A percentile compares a stretch with the other conserved stretches of the same genome.
Evolutionary conservation across 2,113 vertebrate genomes (phyloP).

Genomic region (Dendrocopos noguchii): DNA sequence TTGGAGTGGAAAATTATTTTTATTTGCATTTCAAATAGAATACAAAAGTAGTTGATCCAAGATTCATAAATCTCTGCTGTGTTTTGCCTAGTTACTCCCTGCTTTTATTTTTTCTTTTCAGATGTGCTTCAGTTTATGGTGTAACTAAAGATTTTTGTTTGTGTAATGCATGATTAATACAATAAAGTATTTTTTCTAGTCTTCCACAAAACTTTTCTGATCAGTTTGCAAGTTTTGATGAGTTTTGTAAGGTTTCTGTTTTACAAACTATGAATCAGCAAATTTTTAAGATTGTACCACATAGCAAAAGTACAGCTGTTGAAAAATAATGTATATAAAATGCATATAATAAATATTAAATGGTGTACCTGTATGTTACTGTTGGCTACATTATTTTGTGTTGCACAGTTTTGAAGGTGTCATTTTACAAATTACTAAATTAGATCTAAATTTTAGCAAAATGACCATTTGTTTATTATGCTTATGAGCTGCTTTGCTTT

Average conservation of each 20-base stretch:
- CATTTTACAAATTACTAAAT: conserved; percentile 71
- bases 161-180: conserved; percentile 99
- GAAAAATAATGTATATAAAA: conserved; percentile 99
- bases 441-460: conserved; percentile 70
- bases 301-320: conserved; percentile 91
- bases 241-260: conserved; percentile 96
- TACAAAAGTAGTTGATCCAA: conserved; percentile 80
- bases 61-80: conserved; percentile 81
- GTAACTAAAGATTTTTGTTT: conserved; percentile 91
- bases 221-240: conserved; percentile 94
- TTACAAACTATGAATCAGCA: conserved; percentile 92
- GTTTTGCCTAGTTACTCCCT: conserved; percentile 82
- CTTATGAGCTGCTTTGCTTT: conserved; percentile 66
- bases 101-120: conserved; percentile 81
- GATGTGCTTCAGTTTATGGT: conserved; percentile 86
- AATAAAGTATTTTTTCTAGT: conserved; percentile 99
- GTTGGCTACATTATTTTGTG: conserved; percentile 82
- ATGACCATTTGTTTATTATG: conserved; percentile 63
- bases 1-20: conserved; percentile 77
- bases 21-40: conserved; percentile 77
- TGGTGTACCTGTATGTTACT: conserved; percentile 95
- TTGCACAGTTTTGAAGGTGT: conserved; percentile 78
- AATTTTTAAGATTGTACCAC: conserved; percentile 99
- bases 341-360: conserved; percentile 99
- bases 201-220: conserved; percentile 94